Percentiles rank a stretch among this genome's conserved stretches.
Evolutionary conservation across 2,113 vertebrate species (phyloP).

Genomic region (Ramphastos sulfuratus): DNA sequence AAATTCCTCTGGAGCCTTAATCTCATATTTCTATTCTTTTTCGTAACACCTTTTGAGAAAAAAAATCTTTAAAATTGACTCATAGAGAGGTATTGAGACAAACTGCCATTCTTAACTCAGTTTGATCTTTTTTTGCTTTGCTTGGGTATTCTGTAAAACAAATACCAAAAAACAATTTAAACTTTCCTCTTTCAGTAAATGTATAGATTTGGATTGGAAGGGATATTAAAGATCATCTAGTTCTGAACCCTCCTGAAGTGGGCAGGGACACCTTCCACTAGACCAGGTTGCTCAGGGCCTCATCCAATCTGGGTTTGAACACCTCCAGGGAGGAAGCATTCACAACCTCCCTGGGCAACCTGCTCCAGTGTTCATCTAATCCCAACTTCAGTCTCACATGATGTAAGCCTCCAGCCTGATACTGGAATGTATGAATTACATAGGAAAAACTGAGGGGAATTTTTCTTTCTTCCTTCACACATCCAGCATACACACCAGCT

Average conservation of each 20-base stretch:
- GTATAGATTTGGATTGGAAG: no score
- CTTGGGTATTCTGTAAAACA: not conserved
- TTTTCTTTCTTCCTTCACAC: not conserved
- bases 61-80: not conserved
- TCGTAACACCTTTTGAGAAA: not conserved
- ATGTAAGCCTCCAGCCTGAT: not conserved
- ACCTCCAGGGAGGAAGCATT: no score
- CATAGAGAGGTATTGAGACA: not conserved
- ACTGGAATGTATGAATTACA: not conserved
- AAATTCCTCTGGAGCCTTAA: not conserved
- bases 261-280: no score
- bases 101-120: not conserved
- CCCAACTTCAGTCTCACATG: not conserved
- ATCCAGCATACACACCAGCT: constrained; percentile 81
- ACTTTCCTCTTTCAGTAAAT: not conserved
- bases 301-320: no score
- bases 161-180: not conserved
- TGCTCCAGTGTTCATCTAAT: not conserved
- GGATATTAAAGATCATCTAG: no score
- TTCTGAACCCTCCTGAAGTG: no score
- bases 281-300: no score
- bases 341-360: no score
- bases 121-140: not conserved
- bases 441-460: not conserved
- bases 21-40: not conserved